These are phyloP conservation scores for Plemyria rubiginata DNA, from an alignment of 2,888 invertebrate genomes.

Conservation along the genomic window DNA sequence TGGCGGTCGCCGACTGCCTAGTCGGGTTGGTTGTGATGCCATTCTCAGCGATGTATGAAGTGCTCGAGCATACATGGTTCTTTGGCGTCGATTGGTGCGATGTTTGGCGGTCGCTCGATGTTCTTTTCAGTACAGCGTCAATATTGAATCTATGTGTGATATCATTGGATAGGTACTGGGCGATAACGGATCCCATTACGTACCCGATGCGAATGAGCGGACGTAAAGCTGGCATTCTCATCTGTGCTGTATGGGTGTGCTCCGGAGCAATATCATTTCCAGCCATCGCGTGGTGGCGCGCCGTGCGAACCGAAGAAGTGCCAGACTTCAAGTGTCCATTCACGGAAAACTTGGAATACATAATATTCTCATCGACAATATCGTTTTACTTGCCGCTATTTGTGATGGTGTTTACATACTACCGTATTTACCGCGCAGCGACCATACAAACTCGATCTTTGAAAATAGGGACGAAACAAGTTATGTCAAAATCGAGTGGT, in stretches of 20 bases:
- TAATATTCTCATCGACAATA: constrained; percentile 98
- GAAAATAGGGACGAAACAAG: constrained; percentile 96
- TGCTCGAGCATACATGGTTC: constrained; percentile 95
- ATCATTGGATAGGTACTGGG: constrained; percentile 98
- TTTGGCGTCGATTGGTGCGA: constrained; percentile 99
- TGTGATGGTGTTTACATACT: constrained; percentile 99
- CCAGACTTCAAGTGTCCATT: constrained; percentile 96
- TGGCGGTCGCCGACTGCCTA: constrained; percentile 98
- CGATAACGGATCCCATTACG: constrained; percentile 98
- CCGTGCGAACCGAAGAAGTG: constrained; percentile 91
- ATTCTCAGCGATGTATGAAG: constrained; percentile 96
- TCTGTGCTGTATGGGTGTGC: constrained; percentile 98
- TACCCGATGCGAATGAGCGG: constrained; percentile 98
- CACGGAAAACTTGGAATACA: constrained; percentile 97
- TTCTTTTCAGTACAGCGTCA: constrained; percentile 98
- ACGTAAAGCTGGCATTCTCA: constrained; percentile 92
- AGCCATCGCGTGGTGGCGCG: constrained; percentile 98
- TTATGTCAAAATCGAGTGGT: constrained; percentile 90
- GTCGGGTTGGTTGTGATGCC: constrained; percentile 99
- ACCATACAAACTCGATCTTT: constrained; percentile 95
- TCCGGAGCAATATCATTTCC: constrained; percentile 99
- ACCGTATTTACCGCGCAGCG: constrained; percentile 97
- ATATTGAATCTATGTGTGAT: constrained; percentile 99
- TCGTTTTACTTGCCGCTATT: constrained; percentile 98
- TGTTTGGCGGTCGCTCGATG: constrained; percentile 98